These are phyloP conservation scores for Drepanosiphum platanoidis DNA, from an alignment of 2,888 invertebrate genomes.

Conservation along the genomic window DNA sequence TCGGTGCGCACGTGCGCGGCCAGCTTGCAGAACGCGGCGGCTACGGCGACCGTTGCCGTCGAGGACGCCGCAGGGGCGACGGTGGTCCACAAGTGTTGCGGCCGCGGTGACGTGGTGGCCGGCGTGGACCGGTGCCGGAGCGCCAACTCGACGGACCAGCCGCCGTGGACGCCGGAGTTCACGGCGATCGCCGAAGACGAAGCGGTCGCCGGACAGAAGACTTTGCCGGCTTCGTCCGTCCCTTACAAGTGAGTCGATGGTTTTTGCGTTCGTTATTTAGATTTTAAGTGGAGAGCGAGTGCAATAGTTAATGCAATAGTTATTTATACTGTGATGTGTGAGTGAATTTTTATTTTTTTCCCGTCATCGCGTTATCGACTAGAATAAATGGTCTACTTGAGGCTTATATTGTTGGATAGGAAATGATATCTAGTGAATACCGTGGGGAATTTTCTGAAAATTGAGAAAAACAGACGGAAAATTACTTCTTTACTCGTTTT, in stretches of 20 bases:
- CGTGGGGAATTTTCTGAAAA: no score
- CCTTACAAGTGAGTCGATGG: constrained; percentile 29
- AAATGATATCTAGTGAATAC: no score
- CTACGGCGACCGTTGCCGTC: constrained; percentile 62
- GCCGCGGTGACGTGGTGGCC: constrained; percentile 76
- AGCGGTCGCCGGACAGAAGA: background rate
- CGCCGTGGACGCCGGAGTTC: constrained; percentile 64
- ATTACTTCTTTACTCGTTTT: no score
- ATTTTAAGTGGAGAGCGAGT: background rate
- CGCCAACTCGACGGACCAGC: constrained; percentile 71
- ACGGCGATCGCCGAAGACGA: constrained; percentile 62
- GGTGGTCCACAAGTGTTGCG: constrained; percentile 83
- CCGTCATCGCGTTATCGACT: no score
- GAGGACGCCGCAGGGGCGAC: background rate
- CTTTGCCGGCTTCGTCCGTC: constrained; percentile 41
- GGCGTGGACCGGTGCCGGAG: constrained; percentile 76
- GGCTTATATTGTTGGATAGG: no score
- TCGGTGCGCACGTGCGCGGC: background rate
- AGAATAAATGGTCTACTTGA: no score
- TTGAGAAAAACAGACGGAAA: no score
- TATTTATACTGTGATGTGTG: background rate
- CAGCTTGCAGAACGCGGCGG: constrained; percentile 1
- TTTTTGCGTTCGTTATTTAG: background rate
- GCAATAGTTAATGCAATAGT: no score
- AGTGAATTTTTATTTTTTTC: no score